Evolutionary conservation across 2,797 vertebrate species (phyloP), one percentile per base, ranked within the genome.

Genomic region (Clarias platycephalus): DNA sequence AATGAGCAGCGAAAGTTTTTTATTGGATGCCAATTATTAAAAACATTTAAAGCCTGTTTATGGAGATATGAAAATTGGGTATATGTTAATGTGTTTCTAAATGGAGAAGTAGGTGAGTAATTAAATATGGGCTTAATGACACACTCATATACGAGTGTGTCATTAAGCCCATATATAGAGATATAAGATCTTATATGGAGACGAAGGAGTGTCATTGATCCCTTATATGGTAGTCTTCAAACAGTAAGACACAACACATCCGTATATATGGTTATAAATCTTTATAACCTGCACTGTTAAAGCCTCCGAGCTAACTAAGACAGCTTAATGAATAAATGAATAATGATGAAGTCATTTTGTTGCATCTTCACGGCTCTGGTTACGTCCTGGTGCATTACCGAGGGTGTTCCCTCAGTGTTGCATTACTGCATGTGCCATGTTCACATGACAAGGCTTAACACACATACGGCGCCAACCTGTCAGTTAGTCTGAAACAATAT

Each of bases 351-450:
- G 58, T 79, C 34, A 79, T 79, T 62, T 79, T 79, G 76, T 63
- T 44, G 34, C 63, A 77, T 13, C 9, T 26, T 0, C 2, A 0
- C 40, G 44, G 75, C 92, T 95, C 92, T 71, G 87, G 88, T 95
- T 94, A 92, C 93, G 80, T 76, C 34, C 82, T 31, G 67, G 83
- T 4, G 8, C 60, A 86, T 85, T 88, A 37, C 83, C 53, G 53
- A 5, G 10, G 80, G 85, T 86, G 76, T 86, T 81, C 84, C 85
- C 85, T 84, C 24, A 58, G 81, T 26, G 64, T 49, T 70, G 53
- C 18, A 34, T 88, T 79, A 76, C 58, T 6, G 74, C 64, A 58
- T 40, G 44, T 12, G 37, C 34, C 55, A 40, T 28, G 34, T 82
- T 75, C 58, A 49, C 31, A 34, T 78, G 63, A 80, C 80, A n/a